Conservation (phyloP, 2,888 invertebrate species). For the Muschampia staudingeri region DNA sequence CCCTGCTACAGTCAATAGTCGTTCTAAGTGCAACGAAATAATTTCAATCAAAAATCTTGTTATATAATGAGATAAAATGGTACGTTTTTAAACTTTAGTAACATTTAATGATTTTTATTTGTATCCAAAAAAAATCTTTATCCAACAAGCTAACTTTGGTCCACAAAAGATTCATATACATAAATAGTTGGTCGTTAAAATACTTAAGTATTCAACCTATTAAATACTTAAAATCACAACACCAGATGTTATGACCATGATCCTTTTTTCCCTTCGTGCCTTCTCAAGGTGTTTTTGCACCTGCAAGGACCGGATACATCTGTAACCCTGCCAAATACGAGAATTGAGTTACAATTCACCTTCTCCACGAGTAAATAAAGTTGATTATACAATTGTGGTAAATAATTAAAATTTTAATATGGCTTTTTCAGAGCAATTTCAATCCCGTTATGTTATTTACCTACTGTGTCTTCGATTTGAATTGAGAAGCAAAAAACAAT, state of each 20-base stretch:
- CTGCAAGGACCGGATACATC: conserved; percentile 52
- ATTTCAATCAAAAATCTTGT: too few relatives aligned
- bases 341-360: neutral
- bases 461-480: neutral
- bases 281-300: conserved; percentile 34
- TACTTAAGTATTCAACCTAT: conserved; percentile 8
- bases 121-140: too few relatives aligned
- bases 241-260: conserved; percentile 29
- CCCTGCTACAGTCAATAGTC: too few relatives aligned
- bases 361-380: conserved; percentile 21
- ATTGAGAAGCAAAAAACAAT: too few relatives aligned
- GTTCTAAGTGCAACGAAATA: too few relatives aligned
- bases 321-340: conserved; percentile 28
- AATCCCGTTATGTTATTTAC: conserved; percentile 28
- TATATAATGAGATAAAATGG: too few relatives aligned
- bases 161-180: too few relatives aligned
- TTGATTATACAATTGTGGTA: neutral
- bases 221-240: conserved; percentile 32
- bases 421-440: conserved; percentile 8
- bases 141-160: too few relatives aligned
- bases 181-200: too few relatives aligned
- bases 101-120: too few relatives aligned
- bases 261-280: conserved; percentile 19
- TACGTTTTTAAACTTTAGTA: too few relatives aligned
- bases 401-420: neutral